Evolutionary conservation across 2,797 vertebrate species (phyloP).

Genomic region (Chromis chromis): DNA sequence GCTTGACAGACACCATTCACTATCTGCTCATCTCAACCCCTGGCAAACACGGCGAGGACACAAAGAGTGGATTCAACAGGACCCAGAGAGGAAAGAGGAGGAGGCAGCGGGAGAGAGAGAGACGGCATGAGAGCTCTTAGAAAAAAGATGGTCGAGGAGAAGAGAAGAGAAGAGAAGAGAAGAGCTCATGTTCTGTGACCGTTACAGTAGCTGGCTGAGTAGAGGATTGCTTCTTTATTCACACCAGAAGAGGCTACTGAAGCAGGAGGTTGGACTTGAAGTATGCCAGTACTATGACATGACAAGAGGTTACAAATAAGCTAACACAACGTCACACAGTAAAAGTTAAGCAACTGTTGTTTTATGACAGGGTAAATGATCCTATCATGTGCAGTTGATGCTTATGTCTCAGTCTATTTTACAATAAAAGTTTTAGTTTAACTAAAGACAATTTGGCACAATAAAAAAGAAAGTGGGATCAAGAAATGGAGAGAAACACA

Average conservation of each 20-base stretch:
- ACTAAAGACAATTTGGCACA: too few species aligned
- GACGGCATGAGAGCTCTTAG: slow-evolving; percentile 13
- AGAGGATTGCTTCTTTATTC: slow-evolving; percentile 7
- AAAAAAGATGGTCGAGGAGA: neutral
- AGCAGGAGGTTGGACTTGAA: neutral
- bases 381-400: too few species aligned
- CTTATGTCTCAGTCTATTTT: too few species aligned
- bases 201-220: neutral
- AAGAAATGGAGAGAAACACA: neutral
- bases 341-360: too few species aligned
- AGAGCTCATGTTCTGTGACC: slow-evolving; percentile 18
- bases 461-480: too few species aligned
- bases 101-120: slow-evolving; percentile 9
- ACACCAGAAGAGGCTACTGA: too few species aligned
- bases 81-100: slow-evolving; percentile 28
- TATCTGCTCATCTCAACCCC: slow-evolving; percentile 65
- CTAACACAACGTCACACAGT: too few species aligned
- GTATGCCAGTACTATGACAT: neutral
- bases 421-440: too few species aligned
- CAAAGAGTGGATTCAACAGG: slow-evolving; percentile 69
- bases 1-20: slow-evolving; percentile 56
- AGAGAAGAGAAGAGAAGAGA: slow-evolving; percentile 1
- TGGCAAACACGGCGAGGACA: slow-evolving; percentile 54
- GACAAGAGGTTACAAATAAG: too few species aligned
- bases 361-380: too few species aligned